Conservation (phyloP, 2,797 vertebrate species). For the Antrozous pallidus region DNA sequence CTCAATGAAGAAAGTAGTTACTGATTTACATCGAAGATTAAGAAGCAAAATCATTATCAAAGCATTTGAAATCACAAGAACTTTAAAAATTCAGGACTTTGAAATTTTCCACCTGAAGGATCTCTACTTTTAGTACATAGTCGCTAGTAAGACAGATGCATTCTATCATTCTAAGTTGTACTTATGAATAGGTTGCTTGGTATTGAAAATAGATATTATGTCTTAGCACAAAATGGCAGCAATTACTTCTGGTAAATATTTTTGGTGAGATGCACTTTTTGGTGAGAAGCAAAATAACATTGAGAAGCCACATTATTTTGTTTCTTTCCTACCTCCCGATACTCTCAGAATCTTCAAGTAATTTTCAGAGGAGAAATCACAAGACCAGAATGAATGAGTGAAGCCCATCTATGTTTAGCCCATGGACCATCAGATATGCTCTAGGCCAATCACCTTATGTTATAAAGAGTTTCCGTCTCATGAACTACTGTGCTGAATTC, state of each 20-base stretch:
- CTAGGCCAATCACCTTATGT: constrained; percentile 77
- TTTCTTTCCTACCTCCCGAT: constrained; percentile 42
- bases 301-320: constrained; percentile 47
- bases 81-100: constrained; percentile 66
- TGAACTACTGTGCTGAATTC: too few relatives aligned
- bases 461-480: too few relatives aligned
- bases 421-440: too few relatives aligned
- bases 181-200: constrained; percentile 58
- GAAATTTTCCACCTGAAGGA: constrained; percentile 80
- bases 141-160: constrained; percentile 71
- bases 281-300: background rate
- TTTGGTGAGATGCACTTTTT: constrained; percentile 76
- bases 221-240: constrained; percentile 60
- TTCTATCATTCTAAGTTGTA: constrained; percentile 69
- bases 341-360: constrained; percentile 74
- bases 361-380: constrained; percentile 85
- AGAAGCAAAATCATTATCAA: constrained; percentile 60
- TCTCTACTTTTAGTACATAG: constrained; percentile 69
- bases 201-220: constrained; percentile 49
- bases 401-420: constrained; percentile 85
- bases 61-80: constrained; percentile 52
- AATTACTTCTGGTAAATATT: constrained; percentile 38
- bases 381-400: constrained; percentile 95
- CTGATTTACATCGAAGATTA: constrained; percentile 16
- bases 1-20: constrained; percentile 32